These are phyloP conservation scores for Anagyrus pseudococci DNA, from an alignment of 2,888 invertebrate genomes.

Conservation along the genomic window DNA sequence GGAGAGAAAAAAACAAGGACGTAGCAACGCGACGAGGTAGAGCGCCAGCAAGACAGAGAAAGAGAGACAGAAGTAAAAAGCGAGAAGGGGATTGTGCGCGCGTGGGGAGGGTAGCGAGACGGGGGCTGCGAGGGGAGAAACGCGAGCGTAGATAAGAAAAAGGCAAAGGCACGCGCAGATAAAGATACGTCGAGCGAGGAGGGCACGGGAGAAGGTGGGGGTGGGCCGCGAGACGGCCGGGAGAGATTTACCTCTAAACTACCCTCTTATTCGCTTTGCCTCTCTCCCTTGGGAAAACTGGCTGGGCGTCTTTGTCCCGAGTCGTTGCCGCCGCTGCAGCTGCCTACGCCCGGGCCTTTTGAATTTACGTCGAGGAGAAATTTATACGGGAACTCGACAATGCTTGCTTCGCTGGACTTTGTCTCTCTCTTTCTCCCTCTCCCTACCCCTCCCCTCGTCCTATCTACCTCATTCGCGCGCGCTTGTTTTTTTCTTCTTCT, in stretches of 20 bases:
- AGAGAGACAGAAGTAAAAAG: conserved; percentile 1
- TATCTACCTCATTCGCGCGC: neutral
- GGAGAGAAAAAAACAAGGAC: neutral
- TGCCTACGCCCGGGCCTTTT: conserved; percentile 38
- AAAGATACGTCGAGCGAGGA: conserved; percentile 16
- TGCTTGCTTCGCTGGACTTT: conserved; percentile 40
- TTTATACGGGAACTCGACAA: conserved; percentile 54
- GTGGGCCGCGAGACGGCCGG: conserved; percentile 2
- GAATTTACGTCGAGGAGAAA: conserved; percentile 51
- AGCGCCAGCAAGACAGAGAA: neutral
- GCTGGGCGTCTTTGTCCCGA: no score
- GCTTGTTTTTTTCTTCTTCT: no score
- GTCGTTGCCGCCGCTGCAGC: conserved; percentile 12
- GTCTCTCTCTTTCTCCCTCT: conserved; percentile 7
- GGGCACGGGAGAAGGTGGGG: neutral
- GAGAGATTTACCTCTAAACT: conserved; percentile 29
- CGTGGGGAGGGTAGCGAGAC: neutral
- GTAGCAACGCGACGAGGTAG: neutral
- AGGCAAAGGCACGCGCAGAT: conserved; percentile 28
- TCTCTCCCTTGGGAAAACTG: conserved; percentile 10
- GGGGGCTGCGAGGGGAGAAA: conserved; percentile 13
- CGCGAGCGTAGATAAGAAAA: conserved; percentile 27
- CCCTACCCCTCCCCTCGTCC: neutral
- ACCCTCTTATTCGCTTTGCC: conserved; percentile 17
- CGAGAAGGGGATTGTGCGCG: no score